Base-by-base conservation (phyloP, 2,888 invertebrate species). In the Palloptera scutellata region DNA sequence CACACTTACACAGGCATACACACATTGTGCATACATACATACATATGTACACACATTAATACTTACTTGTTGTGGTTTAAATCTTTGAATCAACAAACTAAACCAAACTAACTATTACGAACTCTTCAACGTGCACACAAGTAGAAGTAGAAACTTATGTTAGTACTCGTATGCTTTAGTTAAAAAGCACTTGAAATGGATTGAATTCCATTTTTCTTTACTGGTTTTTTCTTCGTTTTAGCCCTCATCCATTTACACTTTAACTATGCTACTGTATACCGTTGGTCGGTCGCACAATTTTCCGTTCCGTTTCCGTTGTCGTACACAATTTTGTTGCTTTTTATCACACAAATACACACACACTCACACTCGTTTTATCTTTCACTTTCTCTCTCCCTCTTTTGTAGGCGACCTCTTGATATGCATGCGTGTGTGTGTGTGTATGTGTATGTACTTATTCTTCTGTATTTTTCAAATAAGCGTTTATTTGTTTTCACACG, bases 111-210 rank as follows among this genome's bases (percentile, higher is more conserved):
- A 30, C 30, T 30, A 30, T 6, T 30, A 30, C 6, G 30, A 30
- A 30, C 30, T 30, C 30, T 30, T 6, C 30, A 30, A 30, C 30
- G 6, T 30, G 30, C 30, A 4, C 6, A 30, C 30, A 30, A 30
- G 30, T 30, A 30, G 30, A 30, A 30, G 30, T 30, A 30, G 30
- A 30, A 30, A 30, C 30, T 30, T 30, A 30, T 30, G 30, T 30
- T 30, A 30, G 30, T 30, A n/a, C n/a, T n/a, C n/a, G n/a, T n/a
- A 30, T 48, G 12, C 52, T 64, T 64, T 52, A 67, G 72, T 72
- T 72, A 71, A 74, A 74, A 75, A 72, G 70, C 70, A 70, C 72
- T 73, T 71, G 64, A 71, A 71, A 70, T 69, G 67, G 67, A 73
- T 75, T 71, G 68, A 62, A 65, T 71, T 74, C 66, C 66, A 68